Base-by-base conservation (phyloP, 2,888 invertebrate genomes). In the Salticus scenicus region DNA sequence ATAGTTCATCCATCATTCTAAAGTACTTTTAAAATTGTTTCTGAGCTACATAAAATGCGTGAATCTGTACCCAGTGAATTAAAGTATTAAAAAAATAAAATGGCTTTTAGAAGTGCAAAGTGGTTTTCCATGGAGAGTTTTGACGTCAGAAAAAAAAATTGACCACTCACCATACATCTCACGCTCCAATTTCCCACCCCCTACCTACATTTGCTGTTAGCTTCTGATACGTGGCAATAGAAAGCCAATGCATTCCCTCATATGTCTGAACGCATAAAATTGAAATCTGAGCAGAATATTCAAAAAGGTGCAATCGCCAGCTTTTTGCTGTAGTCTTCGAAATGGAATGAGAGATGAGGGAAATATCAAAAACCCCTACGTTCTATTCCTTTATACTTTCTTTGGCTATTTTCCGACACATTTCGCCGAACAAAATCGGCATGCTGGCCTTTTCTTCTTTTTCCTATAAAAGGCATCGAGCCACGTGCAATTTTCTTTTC, bases 251-350 rank as follows among this genome's bases (percentile, higher is more conserved):
- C 77, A 33, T 73, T 81, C 63, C 64, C 64, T 66, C 47, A 72
- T 41, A 42, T 20, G 57, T 30, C 57, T 41, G 27, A 64, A 64
- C 72, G 66, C 70, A 83, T 83, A 83, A 83, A 83, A 83, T 83
- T 83, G 83, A 83, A 83, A 83, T 83, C 83, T 83, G 83, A 83
- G 77, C 83, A 73, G 83, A 83, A 83, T 83, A 83, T 83, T 83
- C 83, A 83, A 83, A 83, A 83, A 83, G 83, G 66, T 69, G 77
- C 83, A 83, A 83, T 83, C 66, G 83, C 73, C n/a, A 27, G 51
- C 67, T 67, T 67, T 67, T 67, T 67, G 67, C 67, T 67, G 67
- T 33, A 67, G 37, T 67, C 20, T 37, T 37, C 31, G 66, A 67
- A 67, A 67, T 67, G 67, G 67, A 67, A 67, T 67, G 67, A 67